A percentile compares a stretch with the other conserved stretches of the same genome.
Conservation (phyloP, 2,113 vertebrate species). For the Ptyas mucosa region DNA sequence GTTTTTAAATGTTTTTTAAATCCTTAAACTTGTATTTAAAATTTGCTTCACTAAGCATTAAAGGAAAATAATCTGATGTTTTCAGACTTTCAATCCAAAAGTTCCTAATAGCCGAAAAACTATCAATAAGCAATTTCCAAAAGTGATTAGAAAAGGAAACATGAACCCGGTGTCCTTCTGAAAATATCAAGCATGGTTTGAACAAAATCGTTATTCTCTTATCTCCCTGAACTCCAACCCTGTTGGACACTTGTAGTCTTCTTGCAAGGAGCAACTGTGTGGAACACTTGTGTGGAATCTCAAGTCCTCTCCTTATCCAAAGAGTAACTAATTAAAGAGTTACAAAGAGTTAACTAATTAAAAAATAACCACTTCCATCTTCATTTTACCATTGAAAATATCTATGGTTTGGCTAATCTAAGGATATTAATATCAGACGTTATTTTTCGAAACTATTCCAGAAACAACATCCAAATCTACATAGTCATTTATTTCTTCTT, state of each 20-base stretch:
- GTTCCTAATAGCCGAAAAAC: neutral
- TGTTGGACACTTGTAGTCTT: neutral
- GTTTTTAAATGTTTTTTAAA: neutral
- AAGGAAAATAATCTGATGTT: neutral
- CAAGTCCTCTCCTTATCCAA: neutral
- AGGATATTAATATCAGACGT: constrained; percentile 58
- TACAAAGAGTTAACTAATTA: neutral
- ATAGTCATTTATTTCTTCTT: constrained; percentile 66
- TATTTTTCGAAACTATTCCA: constrained; percentile 60
- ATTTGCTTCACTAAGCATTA: neutral
- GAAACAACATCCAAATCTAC: constrained; percentile 55
- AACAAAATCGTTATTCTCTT: neutral
- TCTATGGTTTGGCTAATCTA: constrained; percentile 50
- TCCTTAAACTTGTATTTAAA: neutral
- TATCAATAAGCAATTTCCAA: neutral
- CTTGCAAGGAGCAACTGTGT: neutral
- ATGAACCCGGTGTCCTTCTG: neutral
- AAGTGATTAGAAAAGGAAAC: neutral
- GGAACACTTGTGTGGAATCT: neutral
- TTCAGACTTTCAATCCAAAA: neutral
- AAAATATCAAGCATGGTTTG: neutral
- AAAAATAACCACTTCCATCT: constrained; percentile 43
- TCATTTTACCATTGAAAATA: constrained; percentile 37
- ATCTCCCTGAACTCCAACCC: neutral
- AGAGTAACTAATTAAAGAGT: neutral